Base-by-base conservation (phyloP, 1,140 invertebrate species). In the Brachionus rubens region DNA sequence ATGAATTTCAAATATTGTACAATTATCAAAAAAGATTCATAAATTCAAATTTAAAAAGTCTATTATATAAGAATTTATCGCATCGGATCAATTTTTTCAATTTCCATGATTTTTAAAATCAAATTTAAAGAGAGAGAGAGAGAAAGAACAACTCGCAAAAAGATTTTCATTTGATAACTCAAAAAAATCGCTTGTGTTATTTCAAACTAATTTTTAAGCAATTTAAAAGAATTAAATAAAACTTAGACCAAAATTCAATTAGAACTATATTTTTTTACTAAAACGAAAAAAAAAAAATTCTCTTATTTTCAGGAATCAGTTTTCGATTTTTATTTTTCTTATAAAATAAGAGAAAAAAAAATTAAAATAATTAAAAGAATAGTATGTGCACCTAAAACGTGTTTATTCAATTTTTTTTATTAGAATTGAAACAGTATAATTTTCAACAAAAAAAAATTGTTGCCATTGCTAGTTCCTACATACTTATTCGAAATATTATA, bases 401-500 rank as follows among this genome's bases (percentile, higher is more conserved):
- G 54, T 59, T 59, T 59, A 59, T 36, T 59, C 54, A 59, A 59
- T 33, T 33, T 36, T 5, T 36, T 59, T 59, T 36, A 59, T 33
- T 59, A 59, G 36, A 59, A 59, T 36, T 59, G 54, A 59, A 59
- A 59, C 54, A 59, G 54, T 59, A 36, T 59, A 59, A 59, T 59
- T 59, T 59, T 36, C 28, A n/a, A n/a, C n/a, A n/a, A n/a, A n/a
- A n/a, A 59, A 59, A 56, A 59, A 33, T 59, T 59, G 54, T 36
- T 59, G 54, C 54, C 54, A 59, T 59, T 59, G 54, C 36, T 59
- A 36, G 30, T 59, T 59, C 54, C 54, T 59, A n/a, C 9, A 33
- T 36, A 59, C n/a, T 59, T 59, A 59, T 59, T 59, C 54, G 26
- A 59, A n/a, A 54, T 26, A 54, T 54, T 33, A 36, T 33, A 59